Base-by-base conservation (phyloP, 2,113 vertebrate species). In the Sebastes schlegelii region DNA sequence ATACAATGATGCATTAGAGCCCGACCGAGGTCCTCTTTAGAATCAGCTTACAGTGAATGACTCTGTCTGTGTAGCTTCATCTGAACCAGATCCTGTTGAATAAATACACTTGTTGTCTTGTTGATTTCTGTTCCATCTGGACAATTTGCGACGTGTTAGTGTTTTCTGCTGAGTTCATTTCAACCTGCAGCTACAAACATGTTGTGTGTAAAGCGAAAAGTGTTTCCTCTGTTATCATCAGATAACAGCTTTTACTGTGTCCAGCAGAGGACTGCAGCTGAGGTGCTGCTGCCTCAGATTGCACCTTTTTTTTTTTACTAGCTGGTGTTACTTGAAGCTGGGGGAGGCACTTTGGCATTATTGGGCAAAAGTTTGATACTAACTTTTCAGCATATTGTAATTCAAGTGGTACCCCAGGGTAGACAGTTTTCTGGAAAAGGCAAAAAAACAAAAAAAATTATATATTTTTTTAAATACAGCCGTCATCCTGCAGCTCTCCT, bases 41-140 rank as follows among this genome's bases (percentile, higher is more conserved):
- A 26, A 51, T 21, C 62, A 23, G 14, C n/a, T 58, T 49, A n/a
- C 16, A 65, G 23, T 46, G n/a, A 63, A 69, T 52, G 43, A 21
- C 10, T 34, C 40, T 19, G 21, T 48, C 43, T 76, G 4, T 21
- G 52, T 51, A 8, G 0, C 7, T 62, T 9, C 14, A 43, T 68
- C 26, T 68, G 4, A 75, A 42, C 23, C 49, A 72, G 23, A 74
- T 43, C 57, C 34, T 49, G 71, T 74, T 46, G 11, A 58, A 46
- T 4, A 21, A 77, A 74, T 74, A 40, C 4, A 65, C 70, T 72
- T 79, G 52, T 62, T 78, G 43, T 51, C 48, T 49, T 57, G 60
- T 61, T 57, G 52, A 78, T 83, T 83, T 77, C 21, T 61, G 12
- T 42, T 78, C 69, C 79, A 88, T 70, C 82, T 89, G 69, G 67